phyloP scores from a whole-genome alignment of 92 coral and sea anemone species.

The Epizoanthus illoricatus region DNA sequence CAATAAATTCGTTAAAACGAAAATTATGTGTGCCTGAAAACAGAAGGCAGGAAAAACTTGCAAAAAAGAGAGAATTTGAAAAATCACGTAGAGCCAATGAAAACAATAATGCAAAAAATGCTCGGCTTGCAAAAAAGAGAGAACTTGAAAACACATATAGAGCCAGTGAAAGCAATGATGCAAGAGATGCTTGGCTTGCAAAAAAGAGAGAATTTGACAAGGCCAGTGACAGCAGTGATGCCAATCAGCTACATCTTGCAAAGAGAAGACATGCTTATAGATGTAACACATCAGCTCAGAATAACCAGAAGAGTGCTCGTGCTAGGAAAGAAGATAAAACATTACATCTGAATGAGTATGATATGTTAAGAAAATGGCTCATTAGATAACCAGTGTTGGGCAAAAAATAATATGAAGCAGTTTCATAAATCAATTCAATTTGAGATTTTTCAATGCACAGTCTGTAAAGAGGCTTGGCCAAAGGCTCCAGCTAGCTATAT shows the following conservation, averaged over 20 bases:
- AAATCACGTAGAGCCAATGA: neutral
- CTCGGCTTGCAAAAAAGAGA: neutral
- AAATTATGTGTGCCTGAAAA: too few species aligned
- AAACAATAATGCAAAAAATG: neutral
- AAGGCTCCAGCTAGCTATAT: too few species aligned
- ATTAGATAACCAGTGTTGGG: conserved; percentile 61
- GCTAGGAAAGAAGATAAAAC: neutral
- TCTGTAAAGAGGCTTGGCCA: conserved; percentile 49
- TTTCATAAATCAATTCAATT: conserved; percentile 62
- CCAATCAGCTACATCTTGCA: neutral
- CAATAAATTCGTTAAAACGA: too few species aligned
- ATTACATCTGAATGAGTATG: conserved; percentile 57
- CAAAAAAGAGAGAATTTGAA: conserved; percentile 9
- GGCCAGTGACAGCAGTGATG: neutral
- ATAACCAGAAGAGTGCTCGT: neutral
- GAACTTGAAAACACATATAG: neutral
- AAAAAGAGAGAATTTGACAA: neutral
- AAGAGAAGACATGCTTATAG: neutral
- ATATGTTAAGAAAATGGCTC: conserved; percentile 55
- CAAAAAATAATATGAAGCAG: conserved; percentile 59
- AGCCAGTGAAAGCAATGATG: conserved; percentile 16
- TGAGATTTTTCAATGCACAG: conserved; percentile 49
- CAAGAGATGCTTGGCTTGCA: neutral
- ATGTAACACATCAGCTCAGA: neutral
- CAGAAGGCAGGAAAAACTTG: neutral